Percentiles rank a stretch among this genome's conserved stretches.
These are phyloP conservation scores for Arrhopalites spinosus DNA, from an alignment of 2,888 invertebrate species.

Conservation along the genomic window DNA sequence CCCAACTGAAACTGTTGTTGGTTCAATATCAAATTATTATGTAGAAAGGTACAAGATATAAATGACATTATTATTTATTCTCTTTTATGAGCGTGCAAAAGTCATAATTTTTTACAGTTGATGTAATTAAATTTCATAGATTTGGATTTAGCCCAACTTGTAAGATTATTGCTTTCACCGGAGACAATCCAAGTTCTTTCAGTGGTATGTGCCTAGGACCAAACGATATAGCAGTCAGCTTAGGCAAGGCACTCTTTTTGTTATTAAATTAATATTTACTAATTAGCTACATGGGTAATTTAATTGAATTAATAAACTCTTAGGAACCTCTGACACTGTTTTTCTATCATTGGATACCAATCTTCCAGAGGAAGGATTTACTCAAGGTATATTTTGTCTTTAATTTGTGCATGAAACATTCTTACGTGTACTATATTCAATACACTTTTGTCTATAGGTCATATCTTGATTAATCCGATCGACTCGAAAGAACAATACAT, in stretches of 20 bases:
- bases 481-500: slow-evolving; percentile 73
- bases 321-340: slow-evolving; percentile 92
- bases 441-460: slow-evolving; percentile 62
- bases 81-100: too few relatives aligned
- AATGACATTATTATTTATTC: too few relatives aligned
- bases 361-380: slow-evolving; percentile 68
- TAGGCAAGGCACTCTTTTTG: too few relatives aligned
- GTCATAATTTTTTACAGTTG: too few relatives aligned
- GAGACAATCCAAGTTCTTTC: slow-evolving; percentile 90
- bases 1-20: slow-evolving; percentile 72
- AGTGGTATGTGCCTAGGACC: slow-evolving; percentile 80
- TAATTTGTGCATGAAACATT: too few relatives aligned
- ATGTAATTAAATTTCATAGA: slow-evolving; percentile 58
- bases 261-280: too few relatives aligned
- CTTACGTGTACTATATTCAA: too few relatives aligned
- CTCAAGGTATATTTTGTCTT: too few relatives aligned
- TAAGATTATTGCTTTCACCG: slow-evolving; percentile 85
- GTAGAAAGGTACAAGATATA: slow-evolving; percentile 64
- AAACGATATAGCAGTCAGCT: slow-evolving; percentile 83
- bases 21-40: slow-evolving; percentile 76
- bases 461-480: slow-evolving; percentile 86
- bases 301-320: too few relatives aligned
- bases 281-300: too few relatives aligned
- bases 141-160: slow-evolving; percentile 84
- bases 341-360: slow-evolving; percentile 73